phyloP scores from a whole-genome alignment of 1,140 invertebrate species.

The Sesamia nonagrioides region DNA sequence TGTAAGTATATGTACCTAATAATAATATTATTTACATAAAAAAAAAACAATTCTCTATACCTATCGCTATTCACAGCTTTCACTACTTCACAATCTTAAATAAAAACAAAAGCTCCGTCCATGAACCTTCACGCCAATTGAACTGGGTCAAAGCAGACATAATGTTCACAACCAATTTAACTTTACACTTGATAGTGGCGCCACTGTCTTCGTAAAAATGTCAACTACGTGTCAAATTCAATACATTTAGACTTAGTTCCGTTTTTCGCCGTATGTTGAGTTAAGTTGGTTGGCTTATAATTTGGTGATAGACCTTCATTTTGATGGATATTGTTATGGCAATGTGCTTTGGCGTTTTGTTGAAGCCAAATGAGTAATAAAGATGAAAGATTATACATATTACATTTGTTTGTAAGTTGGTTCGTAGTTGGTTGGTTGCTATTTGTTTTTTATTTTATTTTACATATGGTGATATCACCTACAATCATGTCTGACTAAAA shows the following conservation, averaged over 20 bases:
- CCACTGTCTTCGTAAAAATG: neutral
- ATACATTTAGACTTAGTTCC: neutral
- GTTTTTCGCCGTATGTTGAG: neutral
- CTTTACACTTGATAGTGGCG: neutral
- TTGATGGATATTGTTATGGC: neutral
- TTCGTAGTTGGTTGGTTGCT: too few relatives aligned
- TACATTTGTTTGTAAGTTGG: too few relatives aligned
- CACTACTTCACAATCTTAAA: neutral
- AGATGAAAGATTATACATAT: too few relatives aligned
- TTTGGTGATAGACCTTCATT: conserved; percentile 24
- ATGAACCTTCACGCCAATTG: conserved; percentile 26
- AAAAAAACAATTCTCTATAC: neutral
- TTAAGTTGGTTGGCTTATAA: neutral
- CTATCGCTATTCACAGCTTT: neutral
- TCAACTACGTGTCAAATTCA: neutral
- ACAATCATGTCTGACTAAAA: too few relatives aligned
- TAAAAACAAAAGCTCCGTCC: conserved; percentile 40
- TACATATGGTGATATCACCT: too few relatives aligned
- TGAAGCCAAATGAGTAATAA: neutral
- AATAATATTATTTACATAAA: neutral
- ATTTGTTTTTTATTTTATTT: too few relatives aligned
- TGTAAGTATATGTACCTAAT: too few relatives aligned
- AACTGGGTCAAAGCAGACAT: conserved; percentile 39
- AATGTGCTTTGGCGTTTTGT: neutral
- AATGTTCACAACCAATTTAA: neutral